Conservation (phyloP, 1,140 invertebrate species). For the Olivierus martensii region DNA sequence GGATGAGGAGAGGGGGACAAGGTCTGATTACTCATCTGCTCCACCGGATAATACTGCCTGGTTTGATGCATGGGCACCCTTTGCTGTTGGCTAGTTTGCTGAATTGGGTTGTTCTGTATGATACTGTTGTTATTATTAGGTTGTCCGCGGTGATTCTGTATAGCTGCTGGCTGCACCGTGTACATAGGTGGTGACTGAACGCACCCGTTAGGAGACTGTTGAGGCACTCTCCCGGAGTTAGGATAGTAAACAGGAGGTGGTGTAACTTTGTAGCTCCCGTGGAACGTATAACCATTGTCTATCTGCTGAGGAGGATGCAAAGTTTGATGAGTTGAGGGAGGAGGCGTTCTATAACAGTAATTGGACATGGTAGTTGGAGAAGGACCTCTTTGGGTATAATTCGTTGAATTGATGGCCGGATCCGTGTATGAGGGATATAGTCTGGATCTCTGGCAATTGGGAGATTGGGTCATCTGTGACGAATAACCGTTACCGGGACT, state of each 20-base stretch:
- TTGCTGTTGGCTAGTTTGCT: no score
- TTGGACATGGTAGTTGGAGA: background rate
- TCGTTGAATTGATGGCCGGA: background rate
- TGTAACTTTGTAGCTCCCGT: slow-evolving; percentile 4
- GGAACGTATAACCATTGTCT: slow-evolving; percentile 14
- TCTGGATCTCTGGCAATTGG: background rate
- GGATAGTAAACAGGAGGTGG: slow-evolving; percentile 11
- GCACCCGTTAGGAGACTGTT: no score
- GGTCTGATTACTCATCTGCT: slow-evolving; percentile 2
- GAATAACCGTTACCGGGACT: no score
- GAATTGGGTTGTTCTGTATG: no score
- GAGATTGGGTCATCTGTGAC: no score
- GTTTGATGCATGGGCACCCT: background rate
- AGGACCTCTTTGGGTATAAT: slow-evolving; percentile 10
- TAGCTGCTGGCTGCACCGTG: no score
- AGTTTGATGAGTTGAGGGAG: slow-evolving; percentile 8
- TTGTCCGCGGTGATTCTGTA: no score
- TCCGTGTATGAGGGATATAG: background rate
- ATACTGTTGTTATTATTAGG: no score
- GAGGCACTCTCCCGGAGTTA: background rate
- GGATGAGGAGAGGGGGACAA: slow-evolving; percentile 2
- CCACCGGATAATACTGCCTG: background rate
- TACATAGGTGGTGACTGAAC: no score
- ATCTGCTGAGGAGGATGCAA: slow-evolving; percentile 6
- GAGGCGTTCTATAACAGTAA: slow-evolving; percentile 15